Evolutionary conservation across 2,113 vertebrate genomes (phyloP).

Genomic region (Todiramphus chloris): DNA sequence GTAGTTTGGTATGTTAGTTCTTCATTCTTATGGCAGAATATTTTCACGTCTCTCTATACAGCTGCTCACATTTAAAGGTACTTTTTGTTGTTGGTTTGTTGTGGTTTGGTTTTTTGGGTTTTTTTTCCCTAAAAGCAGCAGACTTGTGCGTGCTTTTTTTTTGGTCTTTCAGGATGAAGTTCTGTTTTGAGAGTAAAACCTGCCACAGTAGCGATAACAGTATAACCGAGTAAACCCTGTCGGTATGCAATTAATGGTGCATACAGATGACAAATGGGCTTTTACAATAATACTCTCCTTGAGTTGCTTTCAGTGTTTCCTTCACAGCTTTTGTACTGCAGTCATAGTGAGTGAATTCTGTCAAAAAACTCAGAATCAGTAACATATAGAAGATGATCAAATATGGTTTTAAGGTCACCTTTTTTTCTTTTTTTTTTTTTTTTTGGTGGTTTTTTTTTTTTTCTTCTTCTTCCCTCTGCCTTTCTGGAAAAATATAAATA

Average conservation of each 20-base stretch:
- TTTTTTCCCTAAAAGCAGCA: background rate
- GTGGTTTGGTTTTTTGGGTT: background rate
- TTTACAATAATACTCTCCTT: background rate
- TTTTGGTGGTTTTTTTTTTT: background rate
- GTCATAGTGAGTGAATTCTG: background rate
- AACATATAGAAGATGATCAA: background rate
- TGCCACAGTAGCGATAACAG: background rate
- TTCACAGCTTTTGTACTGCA: background rate
- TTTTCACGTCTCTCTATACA: background rate
- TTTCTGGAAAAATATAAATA: background rate
- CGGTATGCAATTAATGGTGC: background rate
- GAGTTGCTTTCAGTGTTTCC: background rate
- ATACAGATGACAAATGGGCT: background rate
- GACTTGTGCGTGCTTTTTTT: background rate
- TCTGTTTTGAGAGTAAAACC: background rate
- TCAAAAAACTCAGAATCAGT: background rate
- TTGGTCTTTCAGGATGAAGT: background rate
- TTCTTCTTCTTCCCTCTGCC: fast-evolving
- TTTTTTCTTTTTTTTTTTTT: background rate
- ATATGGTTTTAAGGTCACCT: background rate
- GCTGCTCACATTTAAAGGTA: constrained; percentile 7
- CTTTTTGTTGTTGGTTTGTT: background rate
- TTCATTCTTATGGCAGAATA: background rate
- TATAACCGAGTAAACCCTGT: background rate
- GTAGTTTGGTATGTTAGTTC: background rate